phyloP scores from a whole-genome alignment of 2,113 vertebrate species.

The Antechinus stuartii region DNA sequence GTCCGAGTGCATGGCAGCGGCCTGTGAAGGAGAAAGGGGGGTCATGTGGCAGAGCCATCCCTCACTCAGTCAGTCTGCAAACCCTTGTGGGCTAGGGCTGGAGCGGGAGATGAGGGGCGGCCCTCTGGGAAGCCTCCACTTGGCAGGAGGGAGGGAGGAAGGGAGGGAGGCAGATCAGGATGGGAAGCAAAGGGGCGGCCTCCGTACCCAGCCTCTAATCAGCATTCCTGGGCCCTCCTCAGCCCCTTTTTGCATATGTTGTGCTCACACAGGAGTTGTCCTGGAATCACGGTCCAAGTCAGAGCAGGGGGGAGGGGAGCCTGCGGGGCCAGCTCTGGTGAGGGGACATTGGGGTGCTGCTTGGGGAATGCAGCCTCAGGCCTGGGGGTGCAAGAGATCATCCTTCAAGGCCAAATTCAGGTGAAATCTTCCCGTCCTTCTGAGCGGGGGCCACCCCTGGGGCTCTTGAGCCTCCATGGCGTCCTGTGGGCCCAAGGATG shows the following conservation, averaged over 20 bases:
- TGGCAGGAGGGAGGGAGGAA: neutral
- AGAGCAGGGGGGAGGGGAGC: accelerated
- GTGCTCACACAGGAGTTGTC: neutral
- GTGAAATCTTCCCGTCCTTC: neutral
- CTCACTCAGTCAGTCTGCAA: neutral
- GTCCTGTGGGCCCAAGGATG: neutral
- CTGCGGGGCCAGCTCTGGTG: neutral
- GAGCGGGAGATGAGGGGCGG: no score
- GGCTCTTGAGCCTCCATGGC: neutral
- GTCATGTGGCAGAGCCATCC: neutral
- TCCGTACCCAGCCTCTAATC: neutral
- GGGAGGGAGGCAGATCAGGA: no score
- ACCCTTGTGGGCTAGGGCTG: neutral
- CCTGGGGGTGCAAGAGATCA: no score
- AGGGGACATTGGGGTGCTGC: neutral
- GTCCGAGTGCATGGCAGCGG: constrained; percentile 82
- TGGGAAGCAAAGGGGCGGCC: neutral
- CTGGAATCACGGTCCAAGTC: neutral
- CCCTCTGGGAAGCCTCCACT: neutral
- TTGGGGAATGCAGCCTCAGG: no score
- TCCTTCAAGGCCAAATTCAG: neutral
- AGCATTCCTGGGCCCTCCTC: no score
- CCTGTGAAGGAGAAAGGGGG: constrained; percentile 58
- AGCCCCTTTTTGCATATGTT: neutral
- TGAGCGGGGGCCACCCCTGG: neutral